Evolutionary conservation across 2,113 vertebrate genomes (phyloP), one percentile per base, ranked within the genome.

Genomic region (Todiramphus chloris): DNA sequence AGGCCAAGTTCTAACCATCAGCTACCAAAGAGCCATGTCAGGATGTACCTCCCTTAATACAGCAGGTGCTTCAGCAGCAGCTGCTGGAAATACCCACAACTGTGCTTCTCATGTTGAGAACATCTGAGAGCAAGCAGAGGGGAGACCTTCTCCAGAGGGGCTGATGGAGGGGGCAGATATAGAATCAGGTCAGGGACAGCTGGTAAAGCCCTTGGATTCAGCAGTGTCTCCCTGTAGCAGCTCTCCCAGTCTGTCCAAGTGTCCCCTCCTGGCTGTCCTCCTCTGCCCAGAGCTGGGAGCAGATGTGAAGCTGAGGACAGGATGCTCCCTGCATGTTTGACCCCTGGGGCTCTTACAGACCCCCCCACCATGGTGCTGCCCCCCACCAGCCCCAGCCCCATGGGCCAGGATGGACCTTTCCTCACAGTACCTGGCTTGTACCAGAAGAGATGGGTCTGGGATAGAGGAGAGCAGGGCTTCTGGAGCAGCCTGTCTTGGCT

Each of bases 101-200:
- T n/a, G 16, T 14, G 16, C 27, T 68, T 14, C 20, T 55, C 2
- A 0, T 19, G 25, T 55, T 31, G 33, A 37, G 19, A 75, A 21
- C 1, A 1, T 9, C 39, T 0, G 0, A 76, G 63, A n/a, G 16
- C 5, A 1, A 39, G 31, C 56, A 41, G 30, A 41, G 37, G 51
- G 12, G 14, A 39, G 33, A 73, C 16, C 27, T 30, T 44, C 28
- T 23, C 35, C 1, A 3, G 4, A 10, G 18, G 44, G 74, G 13
- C 30, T 67, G 68, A 12, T 9, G 53, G 50, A 66, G 28, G 10
- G 10, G 39, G 11, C 39, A n/a, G 55, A 30, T 53, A 25, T 33
- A n/a, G 67, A 15, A 35, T 7, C 1, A 1, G 31, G 23, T 3
- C 58, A 39, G 56, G 58, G 75, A 33, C 43, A 31, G 13, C 15